phyloP scores from a whole-genome alignment of 2,113 vertebrate genomes.

The Emydocephalus ijimae region DNA sequence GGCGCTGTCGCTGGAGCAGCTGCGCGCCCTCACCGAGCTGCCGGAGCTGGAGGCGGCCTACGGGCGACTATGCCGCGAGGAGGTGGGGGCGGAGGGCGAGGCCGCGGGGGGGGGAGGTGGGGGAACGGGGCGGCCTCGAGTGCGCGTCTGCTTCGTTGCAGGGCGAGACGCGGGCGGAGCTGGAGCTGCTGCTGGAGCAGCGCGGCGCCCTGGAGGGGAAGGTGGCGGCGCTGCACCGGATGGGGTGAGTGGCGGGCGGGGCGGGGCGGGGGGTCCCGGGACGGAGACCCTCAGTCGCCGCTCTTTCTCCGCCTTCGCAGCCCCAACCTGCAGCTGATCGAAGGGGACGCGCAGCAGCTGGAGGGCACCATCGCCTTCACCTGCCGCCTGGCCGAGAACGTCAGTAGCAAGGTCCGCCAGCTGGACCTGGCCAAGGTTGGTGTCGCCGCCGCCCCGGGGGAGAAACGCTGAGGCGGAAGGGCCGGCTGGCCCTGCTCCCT shows the following conservation, averaged over 20 bases:
- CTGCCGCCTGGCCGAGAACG: conserved; percentile 93
- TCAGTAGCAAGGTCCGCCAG: conserved; percentile 96
- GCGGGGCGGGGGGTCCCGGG: neutral
- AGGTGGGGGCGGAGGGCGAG: conserved; percentile 67
- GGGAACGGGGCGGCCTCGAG: too few relatives aligned
- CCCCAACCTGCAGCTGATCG: conserved; percentile 92
- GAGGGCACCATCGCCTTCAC: conserved; percentile 97
- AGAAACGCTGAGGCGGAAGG: neutral
- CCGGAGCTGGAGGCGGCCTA: conserved; percentile 89
- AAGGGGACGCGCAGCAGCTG: conserved; percentile 91
- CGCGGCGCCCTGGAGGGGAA: conserved; percentile 86
- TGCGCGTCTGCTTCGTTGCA: neutral
- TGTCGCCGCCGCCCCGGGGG: neutral
- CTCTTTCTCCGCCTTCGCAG: conserved; percentile 59
- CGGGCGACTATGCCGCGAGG: conserved; percentile 83
- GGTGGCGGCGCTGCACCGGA: conserved; percentile 89
- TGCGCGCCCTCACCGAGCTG: conserved; percentile 84
- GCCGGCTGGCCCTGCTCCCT: neutral
- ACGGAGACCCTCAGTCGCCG: neutral
- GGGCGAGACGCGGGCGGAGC: conserved; percentile 54
- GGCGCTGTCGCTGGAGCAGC: conserved; percentile 74
- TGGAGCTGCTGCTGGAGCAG: conserved; percentile 85
- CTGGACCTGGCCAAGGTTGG: conserved; percentile 94
- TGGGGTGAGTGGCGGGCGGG: conserved; percentile 77
- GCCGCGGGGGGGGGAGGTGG: accelerated